Percentiles rank a stretch among this genome's conserved stretches.
phyloP scores from a whole-genome alignment of 2,888 invertebrate genomes.

The Pediacus dermestoides region DNA sequence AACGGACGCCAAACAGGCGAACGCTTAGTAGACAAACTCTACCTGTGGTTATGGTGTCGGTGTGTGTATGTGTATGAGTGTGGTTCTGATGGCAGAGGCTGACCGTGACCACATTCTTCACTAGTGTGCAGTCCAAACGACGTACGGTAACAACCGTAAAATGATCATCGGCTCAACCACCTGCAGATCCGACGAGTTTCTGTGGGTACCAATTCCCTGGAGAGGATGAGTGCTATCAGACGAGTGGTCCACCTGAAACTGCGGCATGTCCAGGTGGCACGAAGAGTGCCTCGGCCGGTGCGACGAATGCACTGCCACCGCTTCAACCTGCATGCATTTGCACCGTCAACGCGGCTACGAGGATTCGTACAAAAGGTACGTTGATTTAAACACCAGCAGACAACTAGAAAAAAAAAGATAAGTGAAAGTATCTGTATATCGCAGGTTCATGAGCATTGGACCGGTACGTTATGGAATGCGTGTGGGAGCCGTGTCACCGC shows the following conservation, averaged over 20 bases:
- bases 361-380: slow-evolving; percentile 40
- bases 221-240: slow-evolving; percentile 24
- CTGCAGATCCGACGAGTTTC: no score
- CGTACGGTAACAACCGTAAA: slow-evolving; percentile 19
- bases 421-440: no score
- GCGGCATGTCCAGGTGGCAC: slow-evolving; percentile 46
- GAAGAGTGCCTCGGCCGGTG: slow-evolving; percentile 43
- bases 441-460: slow-evolving; percentile 52
- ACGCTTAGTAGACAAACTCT: slow-evolving; percentile 27
- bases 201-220: no score
- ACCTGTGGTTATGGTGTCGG: slow-evolving; percentile 24
- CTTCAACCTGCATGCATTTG: slow-evolving; percentile 32
- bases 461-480: slow-evolving; percentile 69
- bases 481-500: slow-evolving; percentile 55
- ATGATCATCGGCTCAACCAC: slow-evolving; percentile 10
- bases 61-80: slow-evolving; percentile 9
- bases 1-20: slow-evolving; percentile 23
- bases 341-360: slow-evolving; percentile 27
- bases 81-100: slow-evolving; percentile 18
- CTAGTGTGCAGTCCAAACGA: slow-evolving; percentile 17
- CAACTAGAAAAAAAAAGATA: background rate
- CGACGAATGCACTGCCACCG: slow-evolving; percentile 41
- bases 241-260: slow-evolving; percentile 32
- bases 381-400: no score
- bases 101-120: slow-evolving; percentile 15